These are phyloP conservation scores for Trachymyrmex septentrionalis DNA, from an alignment of 1,140 invertebrate genomes.

Conservation along the genomic window DNA sequence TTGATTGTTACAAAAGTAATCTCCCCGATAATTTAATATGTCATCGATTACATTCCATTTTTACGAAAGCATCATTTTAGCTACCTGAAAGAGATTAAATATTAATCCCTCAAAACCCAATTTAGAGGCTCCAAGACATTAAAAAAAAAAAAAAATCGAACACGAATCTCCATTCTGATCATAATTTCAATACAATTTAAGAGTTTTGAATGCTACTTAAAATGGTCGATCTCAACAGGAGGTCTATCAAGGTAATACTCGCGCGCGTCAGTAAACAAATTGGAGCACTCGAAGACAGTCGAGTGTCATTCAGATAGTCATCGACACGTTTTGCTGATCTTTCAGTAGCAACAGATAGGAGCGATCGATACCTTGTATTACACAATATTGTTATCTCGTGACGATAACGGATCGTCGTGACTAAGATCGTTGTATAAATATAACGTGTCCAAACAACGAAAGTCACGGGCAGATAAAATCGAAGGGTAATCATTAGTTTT, in stretches of 20 bases:
- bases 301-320: conserved; percentile 75
- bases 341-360: conserved; percentile 54
- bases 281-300: conserved; percentile 76
- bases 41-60: neutral
- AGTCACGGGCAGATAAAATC: conserved; percentile 59
- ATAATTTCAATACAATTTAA: conserved; percentile 43
- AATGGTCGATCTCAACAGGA: conserved; percentile 65
- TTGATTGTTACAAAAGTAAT: conserved; percentile 2
- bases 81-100: neutral
- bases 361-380: conserved; percentile 29
- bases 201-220: conserved; percentile 73
- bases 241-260: conserved; percentile 65
- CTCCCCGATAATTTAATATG: neutral
- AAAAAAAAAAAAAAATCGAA: neutral
- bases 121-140: neutral
- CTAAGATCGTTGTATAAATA: conserved; percentile 47
- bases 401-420: conserved; percentile 68
- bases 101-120: neutral
- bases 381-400: conserved; percentile 61
- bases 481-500: neutral
- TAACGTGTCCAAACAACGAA: conserved; percentile 72
- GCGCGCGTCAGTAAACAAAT: conserved; percentile 70
- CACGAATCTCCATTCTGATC: neutral
- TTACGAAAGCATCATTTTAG: neutral
- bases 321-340: conserved; percentile 68